phyloP scores from a whole-genome alignment of 2,797 vertebrate species.

The Spinus pinus region DNA sequence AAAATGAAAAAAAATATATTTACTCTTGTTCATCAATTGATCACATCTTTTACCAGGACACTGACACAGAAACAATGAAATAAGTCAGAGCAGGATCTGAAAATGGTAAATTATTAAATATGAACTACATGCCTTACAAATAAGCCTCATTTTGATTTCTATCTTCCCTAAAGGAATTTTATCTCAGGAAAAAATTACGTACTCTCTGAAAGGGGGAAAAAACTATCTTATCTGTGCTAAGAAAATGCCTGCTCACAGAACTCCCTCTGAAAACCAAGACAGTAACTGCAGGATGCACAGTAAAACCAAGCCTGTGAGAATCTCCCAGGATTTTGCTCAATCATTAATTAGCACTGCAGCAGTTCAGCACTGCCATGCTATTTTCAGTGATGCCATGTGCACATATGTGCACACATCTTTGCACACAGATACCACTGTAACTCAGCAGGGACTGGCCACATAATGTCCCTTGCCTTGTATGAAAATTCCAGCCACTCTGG shows the following conservation, averaged over 20 bases:
- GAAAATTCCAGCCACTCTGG: background rate
- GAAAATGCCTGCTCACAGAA: constrained; percentile 7
- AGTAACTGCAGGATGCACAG: background rate
- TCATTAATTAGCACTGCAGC: background rate
- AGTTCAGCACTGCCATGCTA: background rate
- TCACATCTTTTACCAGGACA: background rate
- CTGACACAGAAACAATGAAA: background rate
- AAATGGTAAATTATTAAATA: background rate
- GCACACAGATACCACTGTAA: background rate
- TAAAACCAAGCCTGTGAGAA: background rate
- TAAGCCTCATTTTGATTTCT: background rate
- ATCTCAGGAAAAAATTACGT: background rate
- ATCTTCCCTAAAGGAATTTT: background rate
- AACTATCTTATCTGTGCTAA: background rate
- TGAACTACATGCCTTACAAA: background rate
- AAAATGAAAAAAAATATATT: background rate
- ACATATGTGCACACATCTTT: background rate
- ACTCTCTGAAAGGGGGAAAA: background rate
- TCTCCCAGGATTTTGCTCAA: background rate
- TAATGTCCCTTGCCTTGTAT: background rate
- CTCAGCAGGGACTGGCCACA: background rate
- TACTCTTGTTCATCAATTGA: background rate
- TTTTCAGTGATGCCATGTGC: background rate
- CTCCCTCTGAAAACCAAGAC: constrained; percentile 24
- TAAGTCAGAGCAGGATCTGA: background rate